Evolutionary conservation across 2,888 invertebrate species (phyloP).

Genomic region (Abrostola tripartita): DNA sequence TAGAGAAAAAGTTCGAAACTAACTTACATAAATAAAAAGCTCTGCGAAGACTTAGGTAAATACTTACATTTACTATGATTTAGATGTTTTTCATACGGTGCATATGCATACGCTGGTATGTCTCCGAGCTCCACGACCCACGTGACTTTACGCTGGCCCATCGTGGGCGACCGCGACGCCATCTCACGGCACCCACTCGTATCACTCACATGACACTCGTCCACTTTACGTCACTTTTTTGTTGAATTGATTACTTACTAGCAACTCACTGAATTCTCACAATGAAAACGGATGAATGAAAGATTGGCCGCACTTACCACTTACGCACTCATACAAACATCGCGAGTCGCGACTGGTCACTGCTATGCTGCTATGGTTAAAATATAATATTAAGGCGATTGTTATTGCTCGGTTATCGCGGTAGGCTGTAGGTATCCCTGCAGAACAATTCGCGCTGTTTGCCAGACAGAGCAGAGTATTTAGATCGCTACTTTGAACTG

Average conservation of each 20-base stretch:
- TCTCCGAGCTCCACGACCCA: constrained; percentile 87
- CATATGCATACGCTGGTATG: constrained; percentile 74
- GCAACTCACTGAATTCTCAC: not conserved
- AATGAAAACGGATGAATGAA: not conserved
- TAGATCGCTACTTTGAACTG: not conserved
- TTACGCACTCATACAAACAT: not conserved
- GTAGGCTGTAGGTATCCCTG: not conserved
- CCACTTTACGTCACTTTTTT: constrained; percentile 9
- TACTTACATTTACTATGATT: constrained; percentile 86
- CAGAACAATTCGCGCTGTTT: not conserved
- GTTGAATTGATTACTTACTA: constrained; percentile 2
- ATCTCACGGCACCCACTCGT: constrained; percentile 56
- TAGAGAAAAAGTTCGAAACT: not conserved
- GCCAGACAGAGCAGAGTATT: not conserved
- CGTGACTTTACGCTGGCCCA: constrained; percentile 78
- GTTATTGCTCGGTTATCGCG: not conserved
- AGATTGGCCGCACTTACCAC: not conserved
- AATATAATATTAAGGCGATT: not conserved
- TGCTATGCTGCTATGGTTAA: not conserved
- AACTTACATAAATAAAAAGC: not conserved
- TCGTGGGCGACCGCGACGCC: constrained; percentile 69
- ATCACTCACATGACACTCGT: constrained; percentile 41
- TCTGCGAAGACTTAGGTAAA: not conserved
- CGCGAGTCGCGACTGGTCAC: not conserved
- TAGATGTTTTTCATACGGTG: constrained; percentile 86